Evolutionary conservation across 37 sponge, comb jelly and placozoan genomes (phyloP).

Genomic region (Mnemiopsis leidyi): DNA sequence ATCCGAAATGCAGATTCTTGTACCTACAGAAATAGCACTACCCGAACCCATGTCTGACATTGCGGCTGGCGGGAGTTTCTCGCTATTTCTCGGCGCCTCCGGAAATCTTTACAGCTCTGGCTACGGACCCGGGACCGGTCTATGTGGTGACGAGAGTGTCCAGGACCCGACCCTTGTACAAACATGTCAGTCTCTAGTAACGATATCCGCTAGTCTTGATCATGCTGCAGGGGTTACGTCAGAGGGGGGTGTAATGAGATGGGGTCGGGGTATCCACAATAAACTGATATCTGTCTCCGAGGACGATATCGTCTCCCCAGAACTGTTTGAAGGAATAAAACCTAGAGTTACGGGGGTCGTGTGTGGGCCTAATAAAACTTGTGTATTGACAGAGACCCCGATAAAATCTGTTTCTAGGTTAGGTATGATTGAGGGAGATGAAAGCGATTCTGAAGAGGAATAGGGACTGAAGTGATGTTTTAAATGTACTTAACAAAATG

Average conservation of each 20-base stretch:
- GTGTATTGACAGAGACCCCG: not conserved
- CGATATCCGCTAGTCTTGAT: slow-evolving; percentile 22
- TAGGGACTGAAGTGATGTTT: no score
- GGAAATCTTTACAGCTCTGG: slow-evolving; percentile 13
- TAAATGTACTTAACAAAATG: no score
- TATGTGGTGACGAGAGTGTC: not conserved
- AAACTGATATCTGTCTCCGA: slow-evolving; percentile 8
- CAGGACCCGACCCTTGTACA: not conserved
- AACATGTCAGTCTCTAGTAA: not conserved
- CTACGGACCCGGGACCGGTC: not conserved
- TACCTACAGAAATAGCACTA: not conserved
- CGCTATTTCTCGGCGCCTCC: not conserved
- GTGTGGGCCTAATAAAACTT: slow-evolving; percentile 50
- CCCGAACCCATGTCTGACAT: not conserved
- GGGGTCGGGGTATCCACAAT: slow-evolving; percentile 38
- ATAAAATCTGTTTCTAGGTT: slow-evolving; percentile 9
- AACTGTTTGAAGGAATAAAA: not conserved
- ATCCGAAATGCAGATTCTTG: slow-evolving; percentile 19
- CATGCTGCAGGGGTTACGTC: slow-evolving; percentile 37
- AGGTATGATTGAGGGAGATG: slow-evolving; percentile 45
- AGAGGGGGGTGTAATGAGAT: not conserved
- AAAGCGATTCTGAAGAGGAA: slow-evolving; percentile 20
- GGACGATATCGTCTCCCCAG: not conserved
- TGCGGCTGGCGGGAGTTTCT: slow-evolving; percentile 53
- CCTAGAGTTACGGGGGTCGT: not conserved